Conservation (phyloP, 2,888 invertebrate species). For the Cryptosula pallasiana region DNA sequence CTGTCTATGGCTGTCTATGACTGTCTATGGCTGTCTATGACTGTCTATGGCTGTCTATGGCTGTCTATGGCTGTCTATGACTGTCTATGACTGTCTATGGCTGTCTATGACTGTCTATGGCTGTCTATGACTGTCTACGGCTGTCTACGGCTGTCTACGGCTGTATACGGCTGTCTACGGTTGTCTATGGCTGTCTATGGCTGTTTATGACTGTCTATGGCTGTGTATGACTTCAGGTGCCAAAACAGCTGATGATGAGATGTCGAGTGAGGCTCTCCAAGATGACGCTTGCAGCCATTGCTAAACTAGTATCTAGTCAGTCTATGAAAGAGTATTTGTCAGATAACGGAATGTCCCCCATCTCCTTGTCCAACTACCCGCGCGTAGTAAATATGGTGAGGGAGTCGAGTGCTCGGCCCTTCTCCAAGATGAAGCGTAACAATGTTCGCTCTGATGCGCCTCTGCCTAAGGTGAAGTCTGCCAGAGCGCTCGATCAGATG, state of each 20-base stretch:
- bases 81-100: no score
- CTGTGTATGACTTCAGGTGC: not conserved
- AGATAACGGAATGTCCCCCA: not conserved
- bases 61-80: no score
- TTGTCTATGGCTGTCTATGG: no score
- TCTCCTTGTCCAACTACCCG: not conserved
- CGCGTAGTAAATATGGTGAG: not conserved
- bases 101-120: no score
- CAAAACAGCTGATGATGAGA: constrained; percentile 16
- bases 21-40: no score
- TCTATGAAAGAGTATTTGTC: not conserved
- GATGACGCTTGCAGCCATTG: not conserved
- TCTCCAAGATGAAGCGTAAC: not conserved
- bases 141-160: no score
- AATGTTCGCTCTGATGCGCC: not conserved
- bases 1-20: no score
- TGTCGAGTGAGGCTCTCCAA: not conserved
- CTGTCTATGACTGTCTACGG: no score
- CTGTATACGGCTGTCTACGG: no score
- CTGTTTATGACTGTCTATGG: no score
- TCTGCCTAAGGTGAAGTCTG: not conserved
- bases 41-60: no score
- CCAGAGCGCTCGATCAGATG: not conserved
- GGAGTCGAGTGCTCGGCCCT: not conserved
- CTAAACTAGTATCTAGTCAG: constrained; percentile 1